Evolutionary conservation across 1,140 invertebrate species (phyloP).

Genomic region (Drosophila tani): DNA sequence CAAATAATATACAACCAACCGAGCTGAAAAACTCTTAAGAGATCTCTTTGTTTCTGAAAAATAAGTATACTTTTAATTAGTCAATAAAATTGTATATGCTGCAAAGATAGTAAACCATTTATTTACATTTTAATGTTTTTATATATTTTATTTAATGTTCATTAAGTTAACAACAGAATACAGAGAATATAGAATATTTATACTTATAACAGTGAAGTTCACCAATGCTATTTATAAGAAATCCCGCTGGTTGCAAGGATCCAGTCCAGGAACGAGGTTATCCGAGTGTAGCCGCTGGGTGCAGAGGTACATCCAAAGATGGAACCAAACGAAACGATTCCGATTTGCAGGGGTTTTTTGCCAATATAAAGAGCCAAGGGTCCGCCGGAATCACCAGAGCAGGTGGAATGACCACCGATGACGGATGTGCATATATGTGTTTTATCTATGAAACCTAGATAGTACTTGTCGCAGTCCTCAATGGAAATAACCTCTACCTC

Average conservation of each 20-base stretch:
- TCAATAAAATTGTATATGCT: not conserved
- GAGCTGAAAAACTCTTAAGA: not conserved
- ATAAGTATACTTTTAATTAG: not conserved
- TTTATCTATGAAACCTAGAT: not conserved
- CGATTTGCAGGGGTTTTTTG: not conserved
- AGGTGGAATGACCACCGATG: constrained; percentile 51
- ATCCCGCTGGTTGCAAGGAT: not conserved
- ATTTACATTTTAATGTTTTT: too few relatives aligned
- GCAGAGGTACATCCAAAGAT: accelerated
- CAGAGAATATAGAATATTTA: not conserved
- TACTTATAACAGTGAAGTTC: not conserved
- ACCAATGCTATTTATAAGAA: not conserved
- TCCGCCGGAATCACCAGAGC: constrained; percentile 86
- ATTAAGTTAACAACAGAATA: not conserved
- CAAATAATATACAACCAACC: too few relatives aligned
- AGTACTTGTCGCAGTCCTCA: not conserved
- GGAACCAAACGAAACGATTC: not conserved
- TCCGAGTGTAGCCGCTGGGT: not conserved
- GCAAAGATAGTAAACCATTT: not conserved
- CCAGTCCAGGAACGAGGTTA: not conserved
- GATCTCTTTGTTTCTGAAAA: not conserved
- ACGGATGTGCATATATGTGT: constrained; percentile 41
- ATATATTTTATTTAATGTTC: too few relatives aligned
- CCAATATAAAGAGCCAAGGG: constrained; percentile 80
- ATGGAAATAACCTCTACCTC: constrained; percentile 10